Conservation (phyloP, 2,888 invertebrate species). For the Acrocera orbiculus region DNA sequence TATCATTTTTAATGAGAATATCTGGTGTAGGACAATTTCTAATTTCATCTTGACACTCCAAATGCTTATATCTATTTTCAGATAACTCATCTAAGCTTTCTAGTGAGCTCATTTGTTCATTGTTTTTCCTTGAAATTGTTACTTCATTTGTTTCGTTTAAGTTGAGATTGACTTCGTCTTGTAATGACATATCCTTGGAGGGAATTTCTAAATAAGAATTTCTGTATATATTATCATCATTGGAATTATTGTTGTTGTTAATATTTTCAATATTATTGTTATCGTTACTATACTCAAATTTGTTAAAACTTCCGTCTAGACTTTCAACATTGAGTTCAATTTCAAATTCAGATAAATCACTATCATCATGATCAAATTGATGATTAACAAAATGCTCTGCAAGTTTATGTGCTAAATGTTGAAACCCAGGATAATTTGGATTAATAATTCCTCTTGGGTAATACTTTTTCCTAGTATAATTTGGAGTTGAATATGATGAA, state of each 20-base stretch:
- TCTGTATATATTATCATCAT: slow-evolving; percentile 5
- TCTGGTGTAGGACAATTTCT: slow-evolving; percentile 21
- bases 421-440: slow-evolving; percentile 71
- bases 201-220: too few relatives aligned
- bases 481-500: slow-evolving; percentile 14
- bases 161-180: slow-evolving; percentile 9
- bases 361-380: slow-evolving; percentile 23
- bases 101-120: too few relatives aligned
- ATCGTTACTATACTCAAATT: slow-evolving; percentile 33
- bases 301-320: slow-evolving; percentile 16
- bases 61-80: too few relatives aligned
- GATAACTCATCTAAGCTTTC: too few relatives aligned
- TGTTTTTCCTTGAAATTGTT: too few relatives aligned
- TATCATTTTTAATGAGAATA: slow-evolving; percentile 21
- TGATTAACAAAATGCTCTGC: slow-evolving; percentile 28
- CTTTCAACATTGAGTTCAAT: slow-evolving; percentile 22
- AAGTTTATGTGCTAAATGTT: slow-evolving; percentile 58
- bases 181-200: slow-evolving; percentile 1
- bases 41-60: not conserved
- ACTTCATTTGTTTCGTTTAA: too few relatives aligned
- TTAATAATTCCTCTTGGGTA: slow-evolving; percentile 58
- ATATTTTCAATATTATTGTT: slow-evolving; percentile 17
- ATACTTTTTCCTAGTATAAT: slow-evolving; percentile 18
- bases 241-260: slow-evolving; percentile 5
- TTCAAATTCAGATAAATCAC: slow-evolving; percentile 25